Conservation (phyloP, 2,888 invertebrate species). For the Fragum fragum region DNA sequence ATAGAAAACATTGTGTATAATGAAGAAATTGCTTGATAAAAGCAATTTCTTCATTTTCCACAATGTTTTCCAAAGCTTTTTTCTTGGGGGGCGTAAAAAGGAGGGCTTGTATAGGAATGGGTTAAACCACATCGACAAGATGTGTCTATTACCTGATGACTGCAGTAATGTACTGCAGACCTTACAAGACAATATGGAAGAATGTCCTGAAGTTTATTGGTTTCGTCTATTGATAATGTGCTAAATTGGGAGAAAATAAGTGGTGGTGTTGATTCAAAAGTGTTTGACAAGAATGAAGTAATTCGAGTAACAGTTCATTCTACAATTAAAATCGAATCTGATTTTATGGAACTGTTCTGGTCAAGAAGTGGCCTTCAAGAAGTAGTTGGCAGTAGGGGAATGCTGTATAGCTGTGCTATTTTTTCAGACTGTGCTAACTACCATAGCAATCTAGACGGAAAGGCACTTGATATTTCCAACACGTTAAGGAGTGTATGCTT, state of each 20-base stretch:
- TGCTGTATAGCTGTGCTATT: constrained; percentile 38
- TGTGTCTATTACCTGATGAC: constrained; percentile 56
- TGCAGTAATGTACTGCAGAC: too few species aligned
- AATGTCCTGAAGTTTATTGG: too few species aligned
- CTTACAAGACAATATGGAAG: too few species aligned
- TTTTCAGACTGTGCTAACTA: constrained; percentile 50
- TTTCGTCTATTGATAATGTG: too few species aligned
- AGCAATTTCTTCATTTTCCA: too few species aligned
- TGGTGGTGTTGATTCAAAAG: constrained; percentile 26
- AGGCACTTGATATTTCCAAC: constrained; percentile 36
- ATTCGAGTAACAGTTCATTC: constrained; percentile 45
- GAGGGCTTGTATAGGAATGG: constrained; percentile 45
- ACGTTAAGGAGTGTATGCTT: constrained; percentile 31
- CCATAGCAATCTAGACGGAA: constrained; percentile 50
- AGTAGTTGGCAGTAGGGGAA: constrained; percentile 37
- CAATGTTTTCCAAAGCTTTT: too few species aligned
- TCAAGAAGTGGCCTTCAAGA: constrained; percentile 46
- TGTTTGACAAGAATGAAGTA: neutral
- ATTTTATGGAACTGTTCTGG: constrained; percentile 52
- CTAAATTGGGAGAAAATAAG: constrained; percentile 55
- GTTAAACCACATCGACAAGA: constrained; percentile 37
- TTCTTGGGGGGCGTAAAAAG: too few species aligned
- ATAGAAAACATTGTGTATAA: too few species aligned
- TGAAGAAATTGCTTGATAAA: too few species aligned
- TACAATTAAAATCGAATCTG: constrained; percentile 29